Conservation (phyloP, 2,888 invertebrate species). For the Myopa tessellatipennis region DNA sequence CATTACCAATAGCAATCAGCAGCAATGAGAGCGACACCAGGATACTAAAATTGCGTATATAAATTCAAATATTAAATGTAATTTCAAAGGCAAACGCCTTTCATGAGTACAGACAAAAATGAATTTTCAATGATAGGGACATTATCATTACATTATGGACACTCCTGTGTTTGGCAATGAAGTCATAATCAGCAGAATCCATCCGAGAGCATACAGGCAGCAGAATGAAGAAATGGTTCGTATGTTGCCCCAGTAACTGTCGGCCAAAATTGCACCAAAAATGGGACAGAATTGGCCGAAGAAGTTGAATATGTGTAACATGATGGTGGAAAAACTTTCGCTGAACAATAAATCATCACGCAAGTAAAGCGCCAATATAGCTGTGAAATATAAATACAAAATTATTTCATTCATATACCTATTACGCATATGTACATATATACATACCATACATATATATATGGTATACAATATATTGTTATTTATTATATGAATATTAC, state of each 20-base stretch:
- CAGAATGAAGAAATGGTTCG: constrained; percentile 73
- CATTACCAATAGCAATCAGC: constrained; percentile 76
- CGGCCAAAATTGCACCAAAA: constrained; percentile 75
- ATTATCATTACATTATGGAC: constrained; percentile 59
- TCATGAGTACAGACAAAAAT: not conserved
- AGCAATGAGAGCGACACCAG: constrained; percentile 72
- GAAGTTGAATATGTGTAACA: constrained; percentile 74
- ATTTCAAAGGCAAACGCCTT: constrained; percentile 47
- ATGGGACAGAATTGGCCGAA: constrained; percentile 75
- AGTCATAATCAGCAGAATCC: constrained; percentile 70
- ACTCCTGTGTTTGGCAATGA: constrained; percentile 64
- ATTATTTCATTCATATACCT: no score
- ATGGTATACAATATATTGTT: no score
- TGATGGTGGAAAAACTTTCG: constrained; percentile 71
- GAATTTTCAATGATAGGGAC: constrained; percentile 28
- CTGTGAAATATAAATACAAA: constrained; percentile 63
- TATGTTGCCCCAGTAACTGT: constrained; percentile 73
- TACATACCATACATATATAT: not conserved
- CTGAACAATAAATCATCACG: constrained; percentile 71
- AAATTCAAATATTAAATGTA: not conserved
- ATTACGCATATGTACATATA: not conserved
- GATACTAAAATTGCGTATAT: constrained; percentile 61
- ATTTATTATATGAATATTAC: no score
- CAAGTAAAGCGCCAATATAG: constrained; percentile 74
- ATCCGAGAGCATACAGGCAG: constrained; percentile 71